Conservation (phyloP, 2,113 vertebrate genomes). For the Paralichthys olivaceus region DNA sequence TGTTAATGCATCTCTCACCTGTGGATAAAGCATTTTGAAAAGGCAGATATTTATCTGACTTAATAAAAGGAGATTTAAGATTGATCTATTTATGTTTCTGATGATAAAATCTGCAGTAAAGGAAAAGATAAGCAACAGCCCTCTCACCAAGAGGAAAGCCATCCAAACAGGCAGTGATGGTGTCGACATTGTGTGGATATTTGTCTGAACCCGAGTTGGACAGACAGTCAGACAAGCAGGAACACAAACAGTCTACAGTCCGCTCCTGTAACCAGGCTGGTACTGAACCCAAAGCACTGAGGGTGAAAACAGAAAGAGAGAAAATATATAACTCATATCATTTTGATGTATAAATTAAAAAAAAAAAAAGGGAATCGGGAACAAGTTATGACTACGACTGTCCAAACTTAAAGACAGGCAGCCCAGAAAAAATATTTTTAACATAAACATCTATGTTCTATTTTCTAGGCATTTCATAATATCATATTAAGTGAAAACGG, state of each 20-base stretch:
- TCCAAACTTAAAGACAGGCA: not conserved
- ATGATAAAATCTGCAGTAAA: not conserved
- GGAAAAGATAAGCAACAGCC: not conserved
- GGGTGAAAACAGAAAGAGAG: slow-evolving; percentile 4
- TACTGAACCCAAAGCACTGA: slow-evolving; percentile 86
- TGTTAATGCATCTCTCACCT: slow-evolving; percentile 88
- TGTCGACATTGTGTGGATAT: slow-evolving; percentile 85
- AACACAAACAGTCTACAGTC: slow-evolving; percentile 79
- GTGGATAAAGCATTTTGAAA: slow-evolving; percentile 11
- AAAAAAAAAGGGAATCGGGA: not conserved
- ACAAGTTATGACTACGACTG: not conserved
- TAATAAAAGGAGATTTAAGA: not conserved
- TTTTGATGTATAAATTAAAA: not conserved
- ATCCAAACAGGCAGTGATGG: slow-evolving; percentile 88
- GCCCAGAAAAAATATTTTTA: not conserved
- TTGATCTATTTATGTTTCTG: not conserved
- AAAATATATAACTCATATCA: too few relatives aligned
- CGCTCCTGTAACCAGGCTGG: slow-evolving; percentile 78
- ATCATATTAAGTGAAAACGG: not conserved
- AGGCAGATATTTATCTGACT: not conserved
- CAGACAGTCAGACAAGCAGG: slow-evolving; percentile 84
- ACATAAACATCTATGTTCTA: not conserved
- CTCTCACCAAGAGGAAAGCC: slow-evolving; percentile 87
- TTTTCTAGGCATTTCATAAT: not conserved
- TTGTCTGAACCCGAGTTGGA: slow-evolving; percentile 73